Percentiles rank a stretch among this genome's conserved stretches.
Conservation (phyloP, 1,140 invertebrate genomes). For the Cotesia chilonis region DNA sequence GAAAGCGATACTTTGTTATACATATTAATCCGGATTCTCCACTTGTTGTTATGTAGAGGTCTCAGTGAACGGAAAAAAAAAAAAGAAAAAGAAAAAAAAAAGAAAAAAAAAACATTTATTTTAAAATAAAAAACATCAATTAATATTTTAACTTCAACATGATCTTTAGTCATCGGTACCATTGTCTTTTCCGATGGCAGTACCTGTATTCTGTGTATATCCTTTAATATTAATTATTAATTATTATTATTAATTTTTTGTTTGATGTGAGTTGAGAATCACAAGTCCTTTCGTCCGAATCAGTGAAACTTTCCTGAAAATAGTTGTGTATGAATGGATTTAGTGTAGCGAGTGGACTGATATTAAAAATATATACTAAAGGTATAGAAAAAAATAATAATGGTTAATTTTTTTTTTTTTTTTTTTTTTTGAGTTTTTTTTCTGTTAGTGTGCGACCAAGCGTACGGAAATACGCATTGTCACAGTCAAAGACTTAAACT, state of each 20-base stretch:
- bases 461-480: not conserved
- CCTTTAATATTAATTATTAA: constrained; percentile 45
- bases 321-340: not conserved
- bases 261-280: constrained; percentile 46
- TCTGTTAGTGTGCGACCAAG: not conserved
- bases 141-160: not conserved
- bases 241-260: not conserved
- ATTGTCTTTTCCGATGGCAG: constrained; percentile 46
- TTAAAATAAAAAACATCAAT: constrained; percentile 7
- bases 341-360: not conserved
- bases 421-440: not conserved
- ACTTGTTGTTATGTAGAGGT: not conserved
- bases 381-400: too few species aligned
- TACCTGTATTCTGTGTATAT: constrained; percentile 59
- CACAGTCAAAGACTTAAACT: constrained; percentile 9
- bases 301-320: not conserved
- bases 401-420: not conserved
- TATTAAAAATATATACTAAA: not conserved
- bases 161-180: constrained; percentile 47
- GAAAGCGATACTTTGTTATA: not conserved
- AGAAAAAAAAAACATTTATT: constrained; percentile 42
- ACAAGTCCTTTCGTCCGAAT: not conserved
- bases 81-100: constrained; percentile 46
- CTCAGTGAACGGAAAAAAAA: constrained; percentile 44
- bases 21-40: not conserved